Percentiles rank a stretch among this genome's conserved stretches.
phyloP scores from a whole-genome alignment of 2,797 vertebrate species.

The Leucoraja ocellata region DNA sequence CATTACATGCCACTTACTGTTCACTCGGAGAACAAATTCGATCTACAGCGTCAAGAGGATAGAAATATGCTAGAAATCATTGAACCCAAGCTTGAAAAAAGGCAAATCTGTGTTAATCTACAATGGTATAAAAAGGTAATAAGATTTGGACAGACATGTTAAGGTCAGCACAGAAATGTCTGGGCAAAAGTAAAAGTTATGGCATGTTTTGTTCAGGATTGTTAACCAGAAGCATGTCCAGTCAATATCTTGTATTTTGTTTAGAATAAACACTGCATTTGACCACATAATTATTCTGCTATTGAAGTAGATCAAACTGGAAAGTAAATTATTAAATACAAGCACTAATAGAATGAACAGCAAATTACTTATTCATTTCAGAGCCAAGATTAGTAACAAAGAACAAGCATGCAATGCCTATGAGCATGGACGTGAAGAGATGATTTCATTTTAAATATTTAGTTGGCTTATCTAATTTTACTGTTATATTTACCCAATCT shows the following conservation, averaged over 20 bases:
- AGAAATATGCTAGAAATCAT: not conserved
- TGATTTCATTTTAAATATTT: too few species aligned
- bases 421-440: not conserved
- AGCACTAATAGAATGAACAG: not conserved
- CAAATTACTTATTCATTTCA: slow-evolving; percentile 18
- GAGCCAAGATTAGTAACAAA: not conserved
- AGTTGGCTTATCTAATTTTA: too few species aligned
- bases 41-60: not conserved
- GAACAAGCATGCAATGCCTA: too few species aligned
- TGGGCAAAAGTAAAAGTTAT: not conserved
- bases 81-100: not conserved
- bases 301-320: too few species aligned
- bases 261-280: not conserved
- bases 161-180: not conserved
- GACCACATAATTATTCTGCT: not conserved
- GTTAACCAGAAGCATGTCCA: not conserved
- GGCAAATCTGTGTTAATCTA: not conserved
- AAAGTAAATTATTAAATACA: not conserved
- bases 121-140: not conserved
- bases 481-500: too few species aligned
- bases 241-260: not conserved
- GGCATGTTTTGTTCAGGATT: not conserved
- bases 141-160: not conserved
- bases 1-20: not conserved
- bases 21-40: not conserved